These are phyloP conservation scores for Patiria miniata DNA, from an alignment of 35 echinoderm and acorn worm species.

Conservation along the genomic window DNA sequence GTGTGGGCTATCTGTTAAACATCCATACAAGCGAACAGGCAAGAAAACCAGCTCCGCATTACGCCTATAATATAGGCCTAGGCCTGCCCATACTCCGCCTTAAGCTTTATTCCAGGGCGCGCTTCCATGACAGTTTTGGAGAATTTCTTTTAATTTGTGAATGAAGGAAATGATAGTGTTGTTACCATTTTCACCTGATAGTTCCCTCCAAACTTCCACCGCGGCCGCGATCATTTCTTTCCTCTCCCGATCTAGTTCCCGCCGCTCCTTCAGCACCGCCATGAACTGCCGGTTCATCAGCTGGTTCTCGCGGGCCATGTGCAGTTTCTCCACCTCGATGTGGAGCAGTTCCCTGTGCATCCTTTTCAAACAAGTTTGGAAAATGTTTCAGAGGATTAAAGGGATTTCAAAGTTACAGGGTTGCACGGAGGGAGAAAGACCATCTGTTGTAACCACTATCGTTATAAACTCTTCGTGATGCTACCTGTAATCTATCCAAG, in stretches of 20 bases:
- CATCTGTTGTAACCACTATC: background rate
- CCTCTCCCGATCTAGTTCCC: conserved; percentile 1
- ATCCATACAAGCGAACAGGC: no score
- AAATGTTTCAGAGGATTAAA: background rate
- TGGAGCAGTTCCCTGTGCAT: background rate
- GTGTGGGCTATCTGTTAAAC: no score
- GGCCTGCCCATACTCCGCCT: no score
- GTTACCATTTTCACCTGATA: background rate
- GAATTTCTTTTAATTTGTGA: no score
- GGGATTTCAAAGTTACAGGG: background rate
- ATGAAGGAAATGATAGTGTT: no score
- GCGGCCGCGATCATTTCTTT: background rate
- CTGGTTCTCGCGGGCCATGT: conserved; percentile 3
- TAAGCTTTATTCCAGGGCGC: no score
- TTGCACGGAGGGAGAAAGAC: background rate
- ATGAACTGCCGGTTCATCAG: conserved; percentile 10
- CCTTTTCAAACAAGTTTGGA: background rate
- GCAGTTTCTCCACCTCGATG: conserved; percentile 1
- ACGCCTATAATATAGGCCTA: no score
- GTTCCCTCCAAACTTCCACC: background rate
- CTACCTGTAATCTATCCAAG: background rate
- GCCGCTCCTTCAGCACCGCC: background rate
- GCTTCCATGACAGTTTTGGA: no score
- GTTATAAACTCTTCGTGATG: background rate
- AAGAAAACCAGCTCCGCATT: no score